Evolutionary conservation across 2,888 invertebrate species (phyloP), one percentile per base, ranked within the genome.

Genomic region (Cephus rjabovi): DNA sequence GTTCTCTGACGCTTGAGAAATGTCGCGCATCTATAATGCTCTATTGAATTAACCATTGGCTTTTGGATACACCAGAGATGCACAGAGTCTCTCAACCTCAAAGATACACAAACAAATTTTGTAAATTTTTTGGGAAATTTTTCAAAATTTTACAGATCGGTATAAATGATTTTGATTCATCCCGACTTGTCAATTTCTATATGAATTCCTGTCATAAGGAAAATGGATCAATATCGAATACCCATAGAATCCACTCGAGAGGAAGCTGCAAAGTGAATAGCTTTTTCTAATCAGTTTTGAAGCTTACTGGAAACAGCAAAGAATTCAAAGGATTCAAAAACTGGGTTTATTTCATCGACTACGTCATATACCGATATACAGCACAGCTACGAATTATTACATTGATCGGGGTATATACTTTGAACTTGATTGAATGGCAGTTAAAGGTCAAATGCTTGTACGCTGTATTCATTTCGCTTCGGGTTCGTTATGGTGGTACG

Each of bases 1-100:
- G 73, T 77, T 75, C 75, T 73, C 77, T 34, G 75, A 73, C 37
- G 73, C 31, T 23, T 79, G 77, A 79, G 75, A 79, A 79, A 79
- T 79, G 73, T 77, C 69, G 70, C 70, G 73, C 40, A 77, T 77
- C 75, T 34, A 69, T 68, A 56, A 33, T 70, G 12, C 71, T 33
- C 71, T 71, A 71, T 71, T 71, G 71, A 71, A 71, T 71, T 23
- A 56, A 56, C 56, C 56, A 56, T 56, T 56, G 56, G 23, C 56
- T 56, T 56, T 56, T 9, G 56, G 2, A 56, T 56, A 23, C 23
- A 56, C 23, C 23, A 56, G 56, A 56, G 56, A 23, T 23, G 23
- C 23, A 56, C 56, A 56, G 56, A 56, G 56, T 56, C 56, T 56
- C 56, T 56, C 56, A 56, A 56, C 56, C 9, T 23, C 2, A 2